phyloP scores from a whole-genome alignment of 1,140 invertebrate genomes.

The Steinernema khuongi region DNA sequence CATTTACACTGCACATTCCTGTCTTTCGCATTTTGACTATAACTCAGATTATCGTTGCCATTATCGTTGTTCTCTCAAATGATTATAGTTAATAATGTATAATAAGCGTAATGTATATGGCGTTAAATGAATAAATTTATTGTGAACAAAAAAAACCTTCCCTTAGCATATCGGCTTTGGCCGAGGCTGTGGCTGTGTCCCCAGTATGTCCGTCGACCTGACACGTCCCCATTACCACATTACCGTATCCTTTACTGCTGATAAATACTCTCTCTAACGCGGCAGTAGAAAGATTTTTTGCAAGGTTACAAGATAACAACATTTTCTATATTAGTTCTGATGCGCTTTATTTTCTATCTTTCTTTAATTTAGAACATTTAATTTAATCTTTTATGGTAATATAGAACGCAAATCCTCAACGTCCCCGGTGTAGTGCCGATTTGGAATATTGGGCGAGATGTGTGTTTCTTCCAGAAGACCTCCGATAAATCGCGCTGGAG shows the following conservation, averaged over 20 bases:
- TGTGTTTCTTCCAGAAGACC: constrained; percentile 68
- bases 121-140: constrained; percentile 10
- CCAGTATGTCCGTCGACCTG: no score
- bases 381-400: constrained; percentile 15
- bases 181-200: no score
- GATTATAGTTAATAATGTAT: background rate
- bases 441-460: constrained; percentile 68
- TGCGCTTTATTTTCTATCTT: background rate
- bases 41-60: background rate
- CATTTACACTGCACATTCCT: constrained; percentile 13
- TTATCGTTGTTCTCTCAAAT: background rate
- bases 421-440: constrained; percentile 75
- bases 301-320: background rate
- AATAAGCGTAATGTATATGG: constrained; percentile 23
- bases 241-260: no score
- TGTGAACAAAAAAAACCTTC: background rate
- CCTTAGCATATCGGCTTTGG: no score
- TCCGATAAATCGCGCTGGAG: constrained; percentile 75
- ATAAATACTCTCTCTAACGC: background rate
- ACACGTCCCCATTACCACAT: no score
- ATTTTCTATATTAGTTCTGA: background rate
- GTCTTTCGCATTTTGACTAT: constrained; percentile 14
- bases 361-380: background rate
- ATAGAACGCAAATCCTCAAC: constrained; percentile 79
- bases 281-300: background rate